A percentile compares a stretch with the other conserved stretches of the same genome.
phyloP scores from a whole-genome alignment of 2,888 invertebrate genomes.

The Pocota personata region DNA sequence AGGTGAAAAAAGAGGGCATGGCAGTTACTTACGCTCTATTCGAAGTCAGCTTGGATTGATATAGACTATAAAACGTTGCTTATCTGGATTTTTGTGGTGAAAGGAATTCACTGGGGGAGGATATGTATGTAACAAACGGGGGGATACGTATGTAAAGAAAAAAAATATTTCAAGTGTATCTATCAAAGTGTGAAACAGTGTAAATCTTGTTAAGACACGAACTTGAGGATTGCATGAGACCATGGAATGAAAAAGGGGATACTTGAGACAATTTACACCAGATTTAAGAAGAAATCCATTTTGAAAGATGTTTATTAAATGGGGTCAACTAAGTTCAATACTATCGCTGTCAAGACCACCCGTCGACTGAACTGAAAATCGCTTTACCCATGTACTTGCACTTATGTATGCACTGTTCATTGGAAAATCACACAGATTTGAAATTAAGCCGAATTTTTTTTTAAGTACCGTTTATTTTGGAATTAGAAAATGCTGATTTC shows the following conservation, averaged over 20 bases:
- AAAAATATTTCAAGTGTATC: constrained; percentile 44
- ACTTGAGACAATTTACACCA: constrained; percentile 55
- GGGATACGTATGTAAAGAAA: neutral
- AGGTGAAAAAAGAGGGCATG: constrained; percentile 55
- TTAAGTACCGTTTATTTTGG: too few species aligned
- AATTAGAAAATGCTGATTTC: too few species aligned
- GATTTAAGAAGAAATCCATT: neutral
- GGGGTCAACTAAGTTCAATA: constrained; percentile 3
- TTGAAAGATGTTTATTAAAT: neutral
- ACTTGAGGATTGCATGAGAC: constrained; percentile 15
- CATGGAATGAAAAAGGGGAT: neutral
- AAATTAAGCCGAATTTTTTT: too few species aligned
- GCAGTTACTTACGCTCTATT: constrained; percentile 15
- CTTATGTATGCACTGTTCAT: too few species aligned
- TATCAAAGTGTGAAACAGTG: constrained; percentile 47
- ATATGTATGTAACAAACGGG: too few species aligned
- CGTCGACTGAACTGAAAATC: neutral
- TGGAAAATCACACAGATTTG: too few species aligned
- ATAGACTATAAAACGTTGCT: neutral
- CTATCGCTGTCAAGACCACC: neutral
- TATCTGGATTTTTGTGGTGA: neutral
- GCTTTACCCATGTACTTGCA: neutral
- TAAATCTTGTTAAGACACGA: constrained; percentile 23
- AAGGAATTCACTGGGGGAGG: neutral
- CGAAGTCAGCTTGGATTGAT: neutral